Base-by-base conservation (phyloP, 2,113 vertebrate species). In the Rissa tridactyla region DNA sequence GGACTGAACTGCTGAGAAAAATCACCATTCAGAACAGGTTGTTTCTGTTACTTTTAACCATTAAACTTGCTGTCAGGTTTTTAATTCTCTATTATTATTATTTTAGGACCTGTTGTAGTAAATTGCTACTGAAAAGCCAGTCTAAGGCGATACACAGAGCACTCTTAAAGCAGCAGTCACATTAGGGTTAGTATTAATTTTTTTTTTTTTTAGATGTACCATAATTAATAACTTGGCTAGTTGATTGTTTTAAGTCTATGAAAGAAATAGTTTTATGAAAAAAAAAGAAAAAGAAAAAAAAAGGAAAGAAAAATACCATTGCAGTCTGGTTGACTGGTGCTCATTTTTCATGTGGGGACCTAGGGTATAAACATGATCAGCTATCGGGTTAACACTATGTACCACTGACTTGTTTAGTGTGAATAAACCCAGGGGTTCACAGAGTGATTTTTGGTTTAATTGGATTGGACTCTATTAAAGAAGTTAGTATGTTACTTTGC, bases 61-160 rank as follows among this genome's bases (percentile, higher is more conserved):
- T 97, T 96, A 96, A 97, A 97, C 81, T 98, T 97, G 97, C 96
- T 98, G 96, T 98, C 97, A 95, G 96, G 95, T 98, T 98, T 96
- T 97, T 97, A 94, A 97, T 97, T 98, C 96, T 98, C 97, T 97
- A 97, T 97, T 98, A 97, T 98, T 98, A 83, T 97, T 97, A 96
- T 98, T 98, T 98, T 98, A 98, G 98, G 97, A 98, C 97, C 98
- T 98, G 98, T 98, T 97, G 97, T 98, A 98, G 96, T 98, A 98
- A 98, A 97, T 98, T 98, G 98, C 98, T 98, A 98, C 98, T 98
- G 98, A 98, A 94, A 98, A 98, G 97, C 98, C 98, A 95, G 88
- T 96, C 95, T 96, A 90, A 97, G 98, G 98, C 90, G 68, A 97
- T 97, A 96, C 90, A 96, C 97, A 97, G 98, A 98, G 98, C 97